Evolutionary conservation across 2,797 vertebrate genomes (phyloP), one percentile per base, ranked within the genome.

Genomic region (Epinephelus coioides): DNA sequence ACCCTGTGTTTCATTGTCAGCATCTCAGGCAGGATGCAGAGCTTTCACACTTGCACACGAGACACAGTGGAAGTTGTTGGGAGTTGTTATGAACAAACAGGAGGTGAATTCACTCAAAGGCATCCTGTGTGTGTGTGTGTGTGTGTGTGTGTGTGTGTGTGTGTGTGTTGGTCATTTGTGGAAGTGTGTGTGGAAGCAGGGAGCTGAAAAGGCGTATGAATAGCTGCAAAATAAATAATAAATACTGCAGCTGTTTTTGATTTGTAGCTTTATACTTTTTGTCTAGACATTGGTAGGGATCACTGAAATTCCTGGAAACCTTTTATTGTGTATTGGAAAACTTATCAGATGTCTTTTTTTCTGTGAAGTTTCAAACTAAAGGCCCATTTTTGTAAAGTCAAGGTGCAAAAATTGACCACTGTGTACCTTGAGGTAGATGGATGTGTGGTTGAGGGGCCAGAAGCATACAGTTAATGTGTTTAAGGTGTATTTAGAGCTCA

Each of bases 11-110:
- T 88, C 81, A 91, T 90, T 91, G 86, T 89, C 66, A 59, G 73
- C 30, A 34, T 84, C 69, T 78, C 56, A 57, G 78, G 53, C 86
- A 92, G 92, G 91, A 94, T 85, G 78, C 70, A 47, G 82, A 88
- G 72, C 76, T 88, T 94, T 93, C 90, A 89, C 90, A 90, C 90
- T 87, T 87, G 75, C 17, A 27, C 76, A 72, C 4, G 25, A 86
- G 88, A 80, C 78, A 44, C 64, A 47, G 81, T 82, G 86, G 90
- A 90, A 92, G 87, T 89, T 82, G 83, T 90, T 89, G 72, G 40
- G 50, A 56, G 71, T 67, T 76, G 47, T 86, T 76, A 67, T 53
- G 79, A 86, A 77, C 78, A 83, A 86, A 86, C 71, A 47, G 61
- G 79, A 86, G 69, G 72, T 54, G 68, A 56, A 87, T 85, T 71